A percentile compares a stretch with the other conserved stretches of the same genome.
Evolutionary conservation across 23 tunicate genomes (phyloP).

Genomic region (Phallusia fumigata): DNA sequence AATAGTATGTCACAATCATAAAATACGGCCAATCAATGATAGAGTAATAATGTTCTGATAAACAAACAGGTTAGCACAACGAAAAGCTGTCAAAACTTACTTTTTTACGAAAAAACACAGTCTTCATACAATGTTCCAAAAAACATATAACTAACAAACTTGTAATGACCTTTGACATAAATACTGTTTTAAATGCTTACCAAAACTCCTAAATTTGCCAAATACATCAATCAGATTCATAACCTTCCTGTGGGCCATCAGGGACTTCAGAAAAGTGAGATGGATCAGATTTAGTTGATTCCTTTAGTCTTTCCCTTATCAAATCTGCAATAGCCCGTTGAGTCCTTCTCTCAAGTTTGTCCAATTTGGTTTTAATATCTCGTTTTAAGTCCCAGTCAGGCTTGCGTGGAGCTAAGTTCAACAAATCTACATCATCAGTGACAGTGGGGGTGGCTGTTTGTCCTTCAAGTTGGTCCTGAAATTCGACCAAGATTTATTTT

Average conservation of each 20-base stretch:
- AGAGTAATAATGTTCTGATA: no score
- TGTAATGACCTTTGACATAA: no score
- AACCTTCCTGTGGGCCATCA: constrained; percentile 50
- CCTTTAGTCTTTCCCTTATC: constrained; percentile 72
- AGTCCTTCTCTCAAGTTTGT: constrained; percentile 79
- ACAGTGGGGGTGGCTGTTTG: constrained; percentile 52
- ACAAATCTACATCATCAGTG: constrained; percentile 78
- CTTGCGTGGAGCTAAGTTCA: constrained; percentile 87
- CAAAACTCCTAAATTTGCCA: no score
- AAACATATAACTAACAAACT: no score
- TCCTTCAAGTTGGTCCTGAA: constrained; percentile 61
- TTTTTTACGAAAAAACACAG: no score
- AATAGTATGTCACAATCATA: no score
- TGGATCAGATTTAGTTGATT: constrained; percentile 62
- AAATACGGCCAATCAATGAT: no score
- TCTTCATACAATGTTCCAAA: no score
- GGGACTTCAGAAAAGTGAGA: constrained; percentile 44
- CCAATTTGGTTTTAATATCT: constrained; percentile 75
- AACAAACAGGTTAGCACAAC: no score
- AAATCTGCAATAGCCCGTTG: constrained; percentile 88
- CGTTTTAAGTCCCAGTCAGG: constrained; percentile 98
- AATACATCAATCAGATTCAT: constrained; percentile 42
- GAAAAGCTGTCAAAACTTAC: no score
- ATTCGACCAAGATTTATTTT: neutral
- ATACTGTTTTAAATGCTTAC: no score